A percentile compares a stretch with the other conserved stretches of the same genome.
Conservation (phyloP, 2,113 vertebrate species). For the Corythoichthys haematopterus region DNA sequence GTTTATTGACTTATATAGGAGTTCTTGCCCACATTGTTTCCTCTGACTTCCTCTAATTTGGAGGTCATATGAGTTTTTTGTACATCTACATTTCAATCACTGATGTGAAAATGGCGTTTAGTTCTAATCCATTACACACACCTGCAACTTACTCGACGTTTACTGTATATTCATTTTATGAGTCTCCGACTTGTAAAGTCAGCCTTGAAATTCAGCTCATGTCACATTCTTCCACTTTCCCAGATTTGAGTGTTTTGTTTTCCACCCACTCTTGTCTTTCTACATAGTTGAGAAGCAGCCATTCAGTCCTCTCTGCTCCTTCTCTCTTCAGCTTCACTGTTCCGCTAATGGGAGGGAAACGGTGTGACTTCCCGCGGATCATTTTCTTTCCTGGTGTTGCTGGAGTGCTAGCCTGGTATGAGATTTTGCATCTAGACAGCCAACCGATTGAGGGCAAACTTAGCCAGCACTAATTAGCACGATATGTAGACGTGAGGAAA, state of each 20-base stretch:
- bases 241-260: neutral
- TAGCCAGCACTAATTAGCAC: slow-evolving; percentile 72
- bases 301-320: slow-evolving; percentile 16
- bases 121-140: neutral
- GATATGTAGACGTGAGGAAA: slow-evolving; percentile 54
- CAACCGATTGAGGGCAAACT: slow-evolving; percentile 77
- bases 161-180: slow-evolving; percentile 1
- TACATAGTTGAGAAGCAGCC: slow-evolving; percentile 8
- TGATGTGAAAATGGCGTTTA: neutral
- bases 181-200: neutral
- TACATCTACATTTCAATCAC: slow-evolving; percentile 1
- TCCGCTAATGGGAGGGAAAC: slow-evolving; percentile 22
- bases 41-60: neutral
- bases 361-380: slow-evolving; percentile 57
- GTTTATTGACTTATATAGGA: neutral
- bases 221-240: slow-evolving; percentile 9
- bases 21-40: neutral
- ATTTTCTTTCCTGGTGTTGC: slow-evolving; percentile 53
- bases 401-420: slow-evolving; percentile 58
- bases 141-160: neutral
- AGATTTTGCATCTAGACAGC: slow-evolving; percentile 66
- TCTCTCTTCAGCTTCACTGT: slow-evolving; percentile 21
- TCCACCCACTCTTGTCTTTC: slow-evolving; percentile 16
- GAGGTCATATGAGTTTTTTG: neutral
- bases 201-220: neutral